Evolutionary conservation across 1,140 invertebrate species (phyloP).

Genomic region (Nasonia longicornis): DNA sequence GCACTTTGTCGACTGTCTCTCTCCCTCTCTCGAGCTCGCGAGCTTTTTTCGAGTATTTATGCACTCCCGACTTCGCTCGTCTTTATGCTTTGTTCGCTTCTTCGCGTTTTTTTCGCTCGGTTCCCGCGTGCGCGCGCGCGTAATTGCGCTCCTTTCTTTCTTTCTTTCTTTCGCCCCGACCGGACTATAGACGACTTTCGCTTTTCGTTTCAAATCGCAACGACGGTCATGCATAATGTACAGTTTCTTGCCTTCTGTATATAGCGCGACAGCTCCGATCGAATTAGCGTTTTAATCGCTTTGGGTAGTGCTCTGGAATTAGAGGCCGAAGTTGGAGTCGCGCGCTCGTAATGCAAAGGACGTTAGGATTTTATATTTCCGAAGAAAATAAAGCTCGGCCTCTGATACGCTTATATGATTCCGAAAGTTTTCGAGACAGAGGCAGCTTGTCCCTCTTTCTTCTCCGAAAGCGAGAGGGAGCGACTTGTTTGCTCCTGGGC

Average conservation of each 20-base stretch:
- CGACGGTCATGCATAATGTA: too few relatives aligned
- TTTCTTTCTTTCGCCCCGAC: background rate
- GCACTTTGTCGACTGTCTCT: background rate
- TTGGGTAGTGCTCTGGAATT: background rate
- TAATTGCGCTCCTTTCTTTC: background rate
- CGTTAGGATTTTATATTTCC: background rate
- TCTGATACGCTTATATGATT: too few relatives aligned
- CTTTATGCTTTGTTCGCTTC: background rate
- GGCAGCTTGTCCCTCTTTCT: too few relatives aligned
- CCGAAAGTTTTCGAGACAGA: too few relatives aligned
- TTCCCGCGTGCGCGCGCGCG: too few relatives aligned
- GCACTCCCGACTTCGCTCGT: background rate
- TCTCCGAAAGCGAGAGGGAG: too few relatives aligned
- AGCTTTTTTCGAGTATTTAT: background rate
- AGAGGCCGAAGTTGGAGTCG: background rate
- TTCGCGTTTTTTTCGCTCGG: background rate
- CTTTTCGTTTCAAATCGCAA: background rate
- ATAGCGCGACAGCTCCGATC: too few relatives aligned
- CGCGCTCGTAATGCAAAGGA: background rate
- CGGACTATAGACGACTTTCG: background rate
- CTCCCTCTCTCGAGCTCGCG: background rate
- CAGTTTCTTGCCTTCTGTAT: too few relatives aligned
- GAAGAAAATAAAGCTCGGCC: too few relatives aligned
- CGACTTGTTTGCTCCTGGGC: too few relatives aligned
- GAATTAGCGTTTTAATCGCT: background rate